These are phyloP conservation scores for Spinus olivaceus DNA, from an alignment of 2,797 vertebrate genomes.

Conservation along the genomic window DNA sequence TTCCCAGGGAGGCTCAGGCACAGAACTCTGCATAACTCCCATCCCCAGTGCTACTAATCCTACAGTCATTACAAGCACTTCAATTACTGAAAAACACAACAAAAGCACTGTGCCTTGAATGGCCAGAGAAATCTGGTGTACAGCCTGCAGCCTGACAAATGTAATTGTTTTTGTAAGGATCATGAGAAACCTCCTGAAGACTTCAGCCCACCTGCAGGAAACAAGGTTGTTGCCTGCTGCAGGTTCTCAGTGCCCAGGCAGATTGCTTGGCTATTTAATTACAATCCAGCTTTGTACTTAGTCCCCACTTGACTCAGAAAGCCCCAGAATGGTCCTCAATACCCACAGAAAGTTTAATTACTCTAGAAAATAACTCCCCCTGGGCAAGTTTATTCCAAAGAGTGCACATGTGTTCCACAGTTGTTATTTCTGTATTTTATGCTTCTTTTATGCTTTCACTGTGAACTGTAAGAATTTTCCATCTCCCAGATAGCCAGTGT, in stretches of 20 bases:
- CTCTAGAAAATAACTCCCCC: not conserved
- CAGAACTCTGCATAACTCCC: not conserved
- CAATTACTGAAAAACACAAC: not conserved
- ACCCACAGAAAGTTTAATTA: conserved; percentile 44
- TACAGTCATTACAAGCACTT: not conserved
- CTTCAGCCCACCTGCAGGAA: conserved; percentile 20
- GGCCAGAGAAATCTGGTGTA: not conserved
- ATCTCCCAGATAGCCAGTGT: not conserved
- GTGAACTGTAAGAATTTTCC: not conserved
- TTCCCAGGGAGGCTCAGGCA: not conserved
- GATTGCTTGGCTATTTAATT: not conserved
- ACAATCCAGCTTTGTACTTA: not conserved
- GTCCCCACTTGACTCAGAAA: conserved; percentile 1
- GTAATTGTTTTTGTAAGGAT: not conserved
- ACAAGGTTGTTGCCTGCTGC: not conserved
- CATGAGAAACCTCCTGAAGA: not conserved
- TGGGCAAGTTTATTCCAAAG: not conserved
- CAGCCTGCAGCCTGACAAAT: not conserved
- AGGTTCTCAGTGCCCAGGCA: not conserved
- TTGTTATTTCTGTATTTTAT: conserved; percentile 4
- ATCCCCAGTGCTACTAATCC: not conserved
- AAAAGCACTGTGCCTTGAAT: not conserved
- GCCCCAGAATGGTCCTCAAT: not conserved
- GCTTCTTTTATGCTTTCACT: not conserved
- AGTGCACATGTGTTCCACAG: not conserved